These are phyloP conservation scores for Pristionchus maxplancki DNA, from an alignment of 2,888 invertebrate species.

Conservation along the genomic window DNA sequence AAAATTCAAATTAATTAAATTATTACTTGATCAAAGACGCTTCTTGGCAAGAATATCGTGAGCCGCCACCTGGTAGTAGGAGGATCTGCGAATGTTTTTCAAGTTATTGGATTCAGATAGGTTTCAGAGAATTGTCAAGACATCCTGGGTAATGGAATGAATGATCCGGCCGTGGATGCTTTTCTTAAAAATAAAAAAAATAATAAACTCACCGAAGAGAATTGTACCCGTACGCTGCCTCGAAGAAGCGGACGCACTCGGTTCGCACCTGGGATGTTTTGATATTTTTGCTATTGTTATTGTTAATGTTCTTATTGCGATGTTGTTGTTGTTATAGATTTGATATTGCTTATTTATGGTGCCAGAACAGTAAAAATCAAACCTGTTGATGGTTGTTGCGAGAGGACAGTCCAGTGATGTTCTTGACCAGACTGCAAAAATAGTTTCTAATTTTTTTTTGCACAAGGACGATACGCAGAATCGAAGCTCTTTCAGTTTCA, in stretches of 20 bases:
- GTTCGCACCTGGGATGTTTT: neutral
- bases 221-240: conserved; percentile 23
- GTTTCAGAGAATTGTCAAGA: neutral
- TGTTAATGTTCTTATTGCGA: neutral
- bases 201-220: neutral
- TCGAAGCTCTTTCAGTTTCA: neutral
- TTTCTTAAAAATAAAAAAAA: neutral
- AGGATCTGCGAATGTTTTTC: neutral
- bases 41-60: neutral
- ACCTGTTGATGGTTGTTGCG: conserved; percentile 14
- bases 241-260: conserved; percentile 14
- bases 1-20: neutral
- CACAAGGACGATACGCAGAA: neutral
- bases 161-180: no score
- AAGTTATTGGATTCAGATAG: no score
- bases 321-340: no score
- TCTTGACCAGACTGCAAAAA: neutral
- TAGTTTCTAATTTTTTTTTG: neutral
- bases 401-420: neutral
- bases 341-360: neutral
- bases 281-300: neutral
- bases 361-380: neutral
- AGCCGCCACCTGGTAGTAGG: neutral
- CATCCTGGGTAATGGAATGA: no score
- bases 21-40: neutral